A percentile compares a stretch with the other conserved stretches of the same genome.
phyloP scores from a whole-genome alignment of 2,888 invertebrate genomes.

The Thereva nobilitata region DNA sequence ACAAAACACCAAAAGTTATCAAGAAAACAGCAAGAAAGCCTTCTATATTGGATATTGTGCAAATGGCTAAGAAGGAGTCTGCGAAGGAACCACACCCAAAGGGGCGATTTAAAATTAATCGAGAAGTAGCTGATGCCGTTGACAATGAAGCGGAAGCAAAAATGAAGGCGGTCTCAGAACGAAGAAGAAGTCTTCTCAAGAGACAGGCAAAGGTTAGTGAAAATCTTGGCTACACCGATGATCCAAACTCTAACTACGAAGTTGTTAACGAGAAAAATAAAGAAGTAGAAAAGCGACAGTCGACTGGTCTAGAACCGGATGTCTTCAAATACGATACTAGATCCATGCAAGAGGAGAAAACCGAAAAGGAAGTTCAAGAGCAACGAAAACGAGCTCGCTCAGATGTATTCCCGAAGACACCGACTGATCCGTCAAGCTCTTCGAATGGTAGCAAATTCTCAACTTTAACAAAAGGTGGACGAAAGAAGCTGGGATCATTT shows the following conservation, averaged over 20 bases:
- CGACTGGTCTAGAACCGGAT: conserved; percentile 48
- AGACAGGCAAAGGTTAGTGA: conserved; percentile 47
- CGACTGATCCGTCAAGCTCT: background rate
- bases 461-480: conserved; percentile 34
- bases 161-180: conserved; percentile 53
- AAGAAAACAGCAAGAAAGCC: conserved; percentile 51
- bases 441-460: background rate
- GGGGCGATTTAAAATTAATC: conserved; percentile 49
- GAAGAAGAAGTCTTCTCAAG: conserved; percentile 52
- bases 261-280: conserved; percentile 62
- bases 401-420: conserved; percentile 11
- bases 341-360: conserved; percentile 31
- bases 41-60: conserved; percentile 55
- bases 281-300: conserved; percentile 43
- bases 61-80: conserved; percentile 51
- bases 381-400: conserved; percentile 12
- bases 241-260: conserved; percentile 45
- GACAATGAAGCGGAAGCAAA: conserved; percentile 54
- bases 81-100: conserved; percentile 49
- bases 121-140: conserved; percentile 4
- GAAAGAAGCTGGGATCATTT: conserved; percentile 54
- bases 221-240: conserved; percentile 33
- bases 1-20: conserved; percentile 47
- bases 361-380: background rate
- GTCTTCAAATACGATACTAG: conserved; percentile 54